phyloP scores from a whole-genome alignment of 2,797 vertebrate species.

The Dryobates pubescens region DNA sequence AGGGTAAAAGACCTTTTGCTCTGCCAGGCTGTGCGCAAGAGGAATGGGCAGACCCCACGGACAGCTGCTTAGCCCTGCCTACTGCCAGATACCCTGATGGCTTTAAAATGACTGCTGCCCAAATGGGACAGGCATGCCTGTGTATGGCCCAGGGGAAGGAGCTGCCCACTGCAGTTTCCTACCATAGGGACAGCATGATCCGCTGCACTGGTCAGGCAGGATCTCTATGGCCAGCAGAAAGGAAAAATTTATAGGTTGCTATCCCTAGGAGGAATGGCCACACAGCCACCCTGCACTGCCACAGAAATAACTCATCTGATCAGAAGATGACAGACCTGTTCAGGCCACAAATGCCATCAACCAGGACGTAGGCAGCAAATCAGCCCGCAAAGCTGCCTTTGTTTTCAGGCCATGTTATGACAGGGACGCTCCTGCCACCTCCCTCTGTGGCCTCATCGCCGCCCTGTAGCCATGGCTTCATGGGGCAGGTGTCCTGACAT shows the following conservation, averaged over 20 bases:
- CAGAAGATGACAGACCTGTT: not conserved
- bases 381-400: not conserved
- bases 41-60: not conserved
- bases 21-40: not conserved
- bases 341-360: not conserved
- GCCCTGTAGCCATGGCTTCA: not conserved
- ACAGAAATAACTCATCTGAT: slow-evolving; percentile 20
- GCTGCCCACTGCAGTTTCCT: not conserved
- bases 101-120: not conserved
- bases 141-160: not conserved
- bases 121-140: not conserved
- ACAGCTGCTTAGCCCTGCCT: not conserved
- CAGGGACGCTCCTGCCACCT: not conserved
- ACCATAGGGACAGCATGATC: not conserved
- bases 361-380: not conserved
- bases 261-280: not conserved
- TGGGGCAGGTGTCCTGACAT: not conserved
- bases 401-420: not conserved
- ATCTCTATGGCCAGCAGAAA: not conserved
- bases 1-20: not conserved
- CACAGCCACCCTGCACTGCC: not conserved
- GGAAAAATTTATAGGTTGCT: not conserved
- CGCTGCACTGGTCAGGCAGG: not conserved
- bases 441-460: not conserved
- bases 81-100: not conserved